Evolutionary conservation across 1,140 invertebrate genomes (phyloP).

Genomic region (Drosophila repleta): DNA sequence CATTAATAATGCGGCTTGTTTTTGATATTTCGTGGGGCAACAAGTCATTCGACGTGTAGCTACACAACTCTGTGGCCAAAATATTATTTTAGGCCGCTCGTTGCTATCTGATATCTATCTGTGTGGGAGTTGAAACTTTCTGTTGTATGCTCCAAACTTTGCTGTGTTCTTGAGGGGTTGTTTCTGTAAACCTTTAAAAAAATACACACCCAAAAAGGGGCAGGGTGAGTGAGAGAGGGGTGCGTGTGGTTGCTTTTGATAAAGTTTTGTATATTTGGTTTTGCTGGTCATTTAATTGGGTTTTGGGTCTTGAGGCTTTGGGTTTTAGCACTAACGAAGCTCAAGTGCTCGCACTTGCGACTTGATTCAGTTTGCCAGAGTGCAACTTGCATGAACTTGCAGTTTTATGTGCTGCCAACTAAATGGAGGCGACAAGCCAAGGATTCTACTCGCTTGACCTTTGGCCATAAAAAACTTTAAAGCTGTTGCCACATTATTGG

Average conservation of each 20-base stretch:
- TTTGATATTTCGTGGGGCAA: slow-evolving; percentile 51
- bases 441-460: neutral
- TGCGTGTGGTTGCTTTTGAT: slow-evolving; percentile 22
- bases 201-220: neutral
- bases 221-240: neutral
- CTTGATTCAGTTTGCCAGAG: slow-evolving; percentile 11
- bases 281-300: slow-evolving; percentile 54
- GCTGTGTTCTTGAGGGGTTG: slow-evolving; percentile 1
- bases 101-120: slow-evolving; percentile 21
- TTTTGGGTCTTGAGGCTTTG: no score
- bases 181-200: slow-evolving; percentile 30
- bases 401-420: slow-evolving; percentile 9
- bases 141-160: slow-evolving; percentile 8
- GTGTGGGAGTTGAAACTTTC: slow-evolving; percentile 31
- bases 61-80: slow-evolving; percentile 35
- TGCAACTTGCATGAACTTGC: slow-evolving; percentile 17
- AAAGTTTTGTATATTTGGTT: slow-evolving; percentile 36
- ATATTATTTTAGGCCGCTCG: slow-evolving; percentile 38
- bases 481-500: slow-evolving; percentile 38
- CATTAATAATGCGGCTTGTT: slow-evolving; percentile 65
- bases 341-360: slow-evolving; percentile 25
- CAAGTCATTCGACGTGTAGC: slow-evolving; percentile 46
- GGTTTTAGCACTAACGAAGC: slow-evolving; percentile 11
- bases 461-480: slow-evolving; percentile 13
- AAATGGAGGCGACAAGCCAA: neutral